Base-by-base conservation (phyloP, 2,888 invertebrate species). In the Empis livida region DNA sequence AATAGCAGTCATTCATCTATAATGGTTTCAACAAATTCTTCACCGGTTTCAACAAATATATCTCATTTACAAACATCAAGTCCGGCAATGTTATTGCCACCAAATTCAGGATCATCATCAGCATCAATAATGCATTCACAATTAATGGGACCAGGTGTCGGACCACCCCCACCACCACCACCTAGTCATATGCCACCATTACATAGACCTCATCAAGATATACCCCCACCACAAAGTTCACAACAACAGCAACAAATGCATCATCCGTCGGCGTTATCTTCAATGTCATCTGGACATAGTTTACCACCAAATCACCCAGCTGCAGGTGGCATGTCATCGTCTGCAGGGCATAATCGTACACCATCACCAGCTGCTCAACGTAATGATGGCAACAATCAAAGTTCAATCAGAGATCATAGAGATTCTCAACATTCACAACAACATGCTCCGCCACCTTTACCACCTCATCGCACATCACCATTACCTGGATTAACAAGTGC, bases 71-170 rank as follows among this genome's bases (percentile, higher is more conserved):
- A 52, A 45, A 50, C 55, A 41, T 53, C 57, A 15, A 71, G 77
- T 49, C 71, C 72, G 44, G 73, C 74, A 44, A 54, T 61, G 39
- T 73, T 74, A 46, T 65, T 75, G 51, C 68, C 73, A 10, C 71
- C 69, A 2, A 58, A 59, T 23, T 56, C 60, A 10, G 38, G 46
- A n/a, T 59, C 68, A 16, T 59, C 62, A 51, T 59, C 65, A 2
- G 58, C 63, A 3, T 55, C 65, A 15, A 58, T 59, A 23, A 55
- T 63, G 49, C 64, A 61, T 53, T 51, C 59, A 10, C 67, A 64
- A 43, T 51, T 52, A 10, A 47, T 52, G 46, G 52, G 50, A 17
- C 53, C 58, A 27, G 59, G 58, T 41, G 51, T 45, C 1, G 20
- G 20, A 27, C 40, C 17, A 17, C 35, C 48, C 41, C 48, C 53